Base-by-base conservation (phyloP, 2,888 invertebrate genomes). In the Nomada fucata region DNA sequence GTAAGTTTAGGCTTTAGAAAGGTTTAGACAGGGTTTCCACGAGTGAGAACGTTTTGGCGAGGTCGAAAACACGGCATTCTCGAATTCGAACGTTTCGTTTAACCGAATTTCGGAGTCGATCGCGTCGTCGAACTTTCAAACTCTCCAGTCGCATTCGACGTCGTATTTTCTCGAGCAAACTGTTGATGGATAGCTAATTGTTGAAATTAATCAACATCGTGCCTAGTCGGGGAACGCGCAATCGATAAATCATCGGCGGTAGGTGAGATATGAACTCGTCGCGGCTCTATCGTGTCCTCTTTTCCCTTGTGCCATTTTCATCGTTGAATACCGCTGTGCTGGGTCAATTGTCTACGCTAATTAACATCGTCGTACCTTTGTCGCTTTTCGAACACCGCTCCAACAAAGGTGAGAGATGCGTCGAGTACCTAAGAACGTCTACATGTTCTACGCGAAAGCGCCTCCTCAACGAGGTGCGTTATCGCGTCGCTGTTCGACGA, bases 261-360 rank as follows among this genome's bases (percentile, higher is more conserved):
- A 47, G 59, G 20, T n/a, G 42, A 11, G n/a, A 50, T 20, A 20
- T 52, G 20, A 44, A 53, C 75, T 13, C 60, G 15, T 52, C 9
- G 23, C 44, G 20, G 44, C 29, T 36, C 60, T 13, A 23, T 52
- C 36, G 18, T 42, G 1, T 23, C 15, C n/a, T 50, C 5, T 59
- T 57, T 59, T 57, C 11, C 57, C 26, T 15, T 4, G 7, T 23
- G 26, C 20, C 26, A 53, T 77, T 57, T 57, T 61, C 44, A 15
- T 15, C 60, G 29, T 50, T n/a, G 42, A 29, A 26, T 55, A 63
- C 61, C 57, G 23, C 42, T 20, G 23, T 29, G n/a, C 26, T 15
- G n/a, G 42, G 57, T 44, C 64, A 59, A 79, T 76, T 69, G 69
- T 52, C 52, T n/a, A 13, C n/a, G 42, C 64, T 68, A 76, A 76